These are phyloP conservation scores for Volucella inanis DNA, from an alignment of 2,888 invertebrate species.

Conservation along the genomic window DNA sequence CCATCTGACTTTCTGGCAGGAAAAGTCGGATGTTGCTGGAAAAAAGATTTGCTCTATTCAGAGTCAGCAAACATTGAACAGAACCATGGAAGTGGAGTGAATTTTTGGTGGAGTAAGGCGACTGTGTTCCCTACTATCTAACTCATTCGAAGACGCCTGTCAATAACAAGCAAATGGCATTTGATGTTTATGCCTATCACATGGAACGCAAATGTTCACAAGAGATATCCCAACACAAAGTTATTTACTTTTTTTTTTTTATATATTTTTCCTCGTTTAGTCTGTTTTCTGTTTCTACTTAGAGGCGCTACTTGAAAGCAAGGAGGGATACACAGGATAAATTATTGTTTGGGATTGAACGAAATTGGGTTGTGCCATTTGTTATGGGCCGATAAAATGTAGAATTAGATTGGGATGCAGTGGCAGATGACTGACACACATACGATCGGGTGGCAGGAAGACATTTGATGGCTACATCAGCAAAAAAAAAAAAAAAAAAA, in stretches of 20 bases:
- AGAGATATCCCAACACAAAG: slow-evolving; percentile 43
- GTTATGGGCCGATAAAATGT: slow-evolving; percentile 66
- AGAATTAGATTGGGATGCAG: slow-evolving; percentile 59
- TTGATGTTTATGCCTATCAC: slow-evolving; percentile 68
- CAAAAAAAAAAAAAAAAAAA: no score
- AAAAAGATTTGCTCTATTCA: slow-evolving; percentile 53
- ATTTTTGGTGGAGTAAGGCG: not conserved
- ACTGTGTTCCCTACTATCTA: slow-evolving; percentile 24
- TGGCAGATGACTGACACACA: slow-evolving; percentile 56
- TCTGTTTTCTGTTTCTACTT: no score
- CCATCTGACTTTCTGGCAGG: slow-evolving; percentile 33
- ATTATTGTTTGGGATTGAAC: slow-evolving; percentile 65
- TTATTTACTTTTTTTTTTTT: slow-evolving; percentile 27
- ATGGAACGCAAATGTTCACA: slow-evolving; percentile 63
- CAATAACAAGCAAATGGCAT: slow-evolving; percentile 68
- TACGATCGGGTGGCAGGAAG: slow-evolving; percentile 13
- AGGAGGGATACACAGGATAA: slow-evolving; percentile 50
- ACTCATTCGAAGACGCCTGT: slow-evolving; percentile 48
- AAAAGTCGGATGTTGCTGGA: slow-evolving; percentile 7
- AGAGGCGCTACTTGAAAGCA: not conserved
- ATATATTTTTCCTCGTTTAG: slow-evolving; percentile 4
- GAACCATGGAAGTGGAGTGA: not conserved
- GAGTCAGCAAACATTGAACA: slow-evolving; percentile 55
- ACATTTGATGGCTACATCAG: slow-evolving; percentile 10
- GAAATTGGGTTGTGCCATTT: slow-evolving; percentile 68